Base-by-base conservation (phyloP, 53 echinoderm and acorn worm genomes). In the Holothuria scabra region DNA sequence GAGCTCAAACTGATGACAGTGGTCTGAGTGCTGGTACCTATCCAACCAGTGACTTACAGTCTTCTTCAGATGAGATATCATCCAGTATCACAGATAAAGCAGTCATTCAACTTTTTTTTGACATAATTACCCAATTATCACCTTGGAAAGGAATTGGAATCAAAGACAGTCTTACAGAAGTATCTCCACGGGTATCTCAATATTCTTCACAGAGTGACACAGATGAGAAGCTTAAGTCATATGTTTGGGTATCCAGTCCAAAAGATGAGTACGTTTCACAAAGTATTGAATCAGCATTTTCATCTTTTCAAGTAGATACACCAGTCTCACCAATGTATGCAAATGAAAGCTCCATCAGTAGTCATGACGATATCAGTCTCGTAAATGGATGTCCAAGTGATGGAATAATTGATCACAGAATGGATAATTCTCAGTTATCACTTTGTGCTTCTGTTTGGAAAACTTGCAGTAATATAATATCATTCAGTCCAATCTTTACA, bases 391-490 rank as follows among this genome's bases (percentile, higher is more conserved):
- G 11, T 59, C 20, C 26, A 0, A 64, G 52, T 52, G 4, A 14
- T 52, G 52, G 18, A 14, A 31, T 30, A 16, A 21, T 20, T 57
- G 79, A 79, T 46, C 26, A 23, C 11, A 32, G 64, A 44, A 9
- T 81, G n/a, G 64, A 81, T 23, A 23, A 59, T 6, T 18, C 62
- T 21, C 31, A 63, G 35, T 33, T 81, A 14, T 81, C 64, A 61
- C 82, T 81, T 24, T 81, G 93, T 60, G 89, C 91, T 14, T 92
- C 90, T 85, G 87, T 99, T 48, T 99, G 99, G 99, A 89, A 88
- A 70, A 87, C 93, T 60, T 86, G 89, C 66, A 91, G 89, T 22
- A 90, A 95, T 65, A 81, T 99, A 14, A 82, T 89, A 21, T 78
- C 88, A 4, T 70, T 90, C 60, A 95, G 94, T 65, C 49, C 64